These are phyloP conservation scores for Enoplosus armatus DNA, from an alignment of 2,797 vertebrate genomes.

Conservation along the genomic window DNA sequence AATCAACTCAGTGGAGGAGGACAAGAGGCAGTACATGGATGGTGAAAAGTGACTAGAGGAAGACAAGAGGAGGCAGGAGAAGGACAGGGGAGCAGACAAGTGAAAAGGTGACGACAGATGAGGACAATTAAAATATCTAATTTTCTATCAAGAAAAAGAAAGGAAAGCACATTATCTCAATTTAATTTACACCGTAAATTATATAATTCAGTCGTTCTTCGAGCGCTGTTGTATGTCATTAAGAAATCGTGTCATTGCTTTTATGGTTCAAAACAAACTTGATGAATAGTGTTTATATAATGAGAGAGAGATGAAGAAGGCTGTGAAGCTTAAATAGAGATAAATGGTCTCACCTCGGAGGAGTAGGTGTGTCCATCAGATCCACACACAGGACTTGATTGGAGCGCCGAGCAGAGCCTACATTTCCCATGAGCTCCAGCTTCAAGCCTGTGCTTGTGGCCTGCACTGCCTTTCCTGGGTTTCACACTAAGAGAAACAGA, in stretches of 20 bases:
- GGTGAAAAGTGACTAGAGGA: not conserved
- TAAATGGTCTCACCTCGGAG: slow-evolving; percentile 80
- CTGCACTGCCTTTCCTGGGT: slow-evolving; percentile 89
- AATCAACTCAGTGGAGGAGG: slow-evolving; percentile 8
- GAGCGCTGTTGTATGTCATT: not conserved
- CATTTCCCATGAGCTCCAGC: slow-evolving; percentile 88
- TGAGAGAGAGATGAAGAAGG: not conserved
- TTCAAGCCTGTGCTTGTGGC: slow-evolving; percentile 89
- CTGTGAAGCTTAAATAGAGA: not conserved
- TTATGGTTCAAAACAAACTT: slow-evolving; percentile 20
- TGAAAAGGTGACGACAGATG: not conserved
- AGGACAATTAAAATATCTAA: not conserved
- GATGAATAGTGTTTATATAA: not conserved
- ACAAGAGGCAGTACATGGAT: not conserved
- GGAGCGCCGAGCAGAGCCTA: slow-evolving; percentile 85
- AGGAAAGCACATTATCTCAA: not conserved
- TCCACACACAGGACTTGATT: slow-evolving; percentile 85
- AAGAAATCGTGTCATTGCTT: slow-evolving; percentile 1
- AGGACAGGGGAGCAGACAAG: not conserved
- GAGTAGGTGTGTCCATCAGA: slow-evolving; percentile 90
- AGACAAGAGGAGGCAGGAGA: not conserved
- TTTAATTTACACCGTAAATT: slow-evolving; percentile 4
- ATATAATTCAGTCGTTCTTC: not conserved
- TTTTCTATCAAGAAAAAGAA: not conserved
- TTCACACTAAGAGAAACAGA: slow-evolving; percentile 80